phyloP scores from a whole-genome alignment of 2,797 vertebrate genomes.

The Delichon dasypus region DNA sequence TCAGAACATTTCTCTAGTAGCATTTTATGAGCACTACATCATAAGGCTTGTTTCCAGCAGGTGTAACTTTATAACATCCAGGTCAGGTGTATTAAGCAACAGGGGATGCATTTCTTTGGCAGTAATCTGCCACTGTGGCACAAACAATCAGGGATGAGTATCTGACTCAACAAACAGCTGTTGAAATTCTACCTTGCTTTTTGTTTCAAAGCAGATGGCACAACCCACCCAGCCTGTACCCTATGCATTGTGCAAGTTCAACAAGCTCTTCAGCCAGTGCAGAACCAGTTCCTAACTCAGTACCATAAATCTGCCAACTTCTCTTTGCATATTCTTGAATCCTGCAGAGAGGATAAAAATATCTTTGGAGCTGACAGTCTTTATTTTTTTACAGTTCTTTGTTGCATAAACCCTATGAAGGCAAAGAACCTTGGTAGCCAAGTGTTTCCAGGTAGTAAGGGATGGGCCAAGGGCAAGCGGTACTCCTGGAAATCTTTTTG shows the following conservation, averaged over 20 bases:
- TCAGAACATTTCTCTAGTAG: constrained; percentile 22
- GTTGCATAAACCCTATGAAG: not conserved
- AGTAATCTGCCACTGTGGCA: constrained; percentile 51
- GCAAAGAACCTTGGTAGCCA: not conserved
- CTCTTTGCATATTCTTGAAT: constrained; percentile 35
- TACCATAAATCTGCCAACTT: constrained; percentile 8
- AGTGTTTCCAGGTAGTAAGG: not conserved
- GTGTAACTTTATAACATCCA: constrained; percentile 54
- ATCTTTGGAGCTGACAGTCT: not conserved
- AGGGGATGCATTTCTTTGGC: constrained; percentile 59
- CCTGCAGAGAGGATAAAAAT: constrained; percentile 31
- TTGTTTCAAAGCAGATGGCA: constrained; percentile 43
- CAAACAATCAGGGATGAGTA: constrained; percentile 53
- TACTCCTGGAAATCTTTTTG: not conserved
- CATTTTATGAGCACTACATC: constrained; percentile 51
- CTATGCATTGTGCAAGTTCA: not conserved
- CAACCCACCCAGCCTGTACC: not conserved
- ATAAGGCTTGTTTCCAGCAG: constrained; percentile 56
- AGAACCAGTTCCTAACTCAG: not conserved
- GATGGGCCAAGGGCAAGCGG: not conserved
- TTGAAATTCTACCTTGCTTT: constrained; percentile 43
- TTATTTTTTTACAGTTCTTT: not conserved
- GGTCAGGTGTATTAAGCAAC: constrained; percentile 61
- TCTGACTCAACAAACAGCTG: constrained; percentile 65
- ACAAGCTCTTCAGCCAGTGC: constrained; percentile 21